These are phyloP conservation scores for Sarotherodon lohbergeri DNA, from an alignment of 2,113 vertebrate species.

Conservation along the genomic window DNA sequence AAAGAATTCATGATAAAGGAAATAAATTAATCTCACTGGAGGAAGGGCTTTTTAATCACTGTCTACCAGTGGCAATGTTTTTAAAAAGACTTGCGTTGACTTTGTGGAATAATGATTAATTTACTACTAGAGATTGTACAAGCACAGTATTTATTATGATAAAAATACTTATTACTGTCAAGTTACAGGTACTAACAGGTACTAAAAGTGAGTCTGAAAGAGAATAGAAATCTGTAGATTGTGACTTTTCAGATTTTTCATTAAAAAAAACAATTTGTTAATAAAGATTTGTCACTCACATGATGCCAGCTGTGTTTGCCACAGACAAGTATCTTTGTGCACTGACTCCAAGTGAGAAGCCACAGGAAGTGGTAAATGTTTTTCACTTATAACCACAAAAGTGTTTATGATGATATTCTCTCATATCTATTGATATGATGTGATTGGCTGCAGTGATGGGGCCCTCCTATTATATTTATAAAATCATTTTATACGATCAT, in stretches of 20 bases:
- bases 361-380: background rate
- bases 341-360: background rate
- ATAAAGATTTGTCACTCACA: background rate
- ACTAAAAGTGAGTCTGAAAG: background rate
- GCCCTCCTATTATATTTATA: background rate
- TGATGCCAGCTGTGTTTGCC: background rate
- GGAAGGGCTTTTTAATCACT: background rate
- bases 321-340: background rate
- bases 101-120: background rate
- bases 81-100: background rate
- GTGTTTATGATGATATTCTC: background rate
- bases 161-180: background rate
- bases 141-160: background rate
- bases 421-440: background rate
- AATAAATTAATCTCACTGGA: background rate
- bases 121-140: background rate
- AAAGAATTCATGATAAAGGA: background rate
- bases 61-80: background rate
- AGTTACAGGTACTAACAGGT: background rate
- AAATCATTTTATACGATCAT: background rate
- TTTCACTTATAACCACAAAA: background rate
- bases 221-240: background rate
- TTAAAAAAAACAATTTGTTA: background rate
- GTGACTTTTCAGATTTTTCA: background rate
- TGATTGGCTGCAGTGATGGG: background rate